These are phyloP conservation scores for Sylvietta virens DNA, from an alignment of 2,113 vertebrate species.

Conservation along the genomic window DNA sequence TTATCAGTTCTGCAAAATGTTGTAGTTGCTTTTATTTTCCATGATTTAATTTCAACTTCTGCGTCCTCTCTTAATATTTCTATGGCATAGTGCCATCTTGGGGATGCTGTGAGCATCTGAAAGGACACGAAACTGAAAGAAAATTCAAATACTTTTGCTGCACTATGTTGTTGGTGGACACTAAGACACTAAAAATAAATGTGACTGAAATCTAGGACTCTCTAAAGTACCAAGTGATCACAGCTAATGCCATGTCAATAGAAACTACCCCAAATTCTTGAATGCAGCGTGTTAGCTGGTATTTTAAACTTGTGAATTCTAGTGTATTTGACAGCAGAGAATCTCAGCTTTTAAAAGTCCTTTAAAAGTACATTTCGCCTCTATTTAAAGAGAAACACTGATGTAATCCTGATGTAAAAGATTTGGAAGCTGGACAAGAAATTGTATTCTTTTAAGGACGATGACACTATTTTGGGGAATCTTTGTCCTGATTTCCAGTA, in stretches of 20 bases:
- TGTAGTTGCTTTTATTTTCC: not conserved
- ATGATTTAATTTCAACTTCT: not conserved
- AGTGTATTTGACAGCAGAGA: not conserved
- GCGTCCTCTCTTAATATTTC: not conserved
- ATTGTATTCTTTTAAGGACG: not conserved
- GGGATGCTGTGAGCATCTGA: conserved; percentile 4
- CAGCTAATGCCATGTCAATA: not conserved
- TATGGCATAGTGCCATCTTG: conserved; percentile 55
- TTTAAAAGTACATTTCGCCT: not conserved
- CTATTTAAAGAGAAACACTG: not conserved
- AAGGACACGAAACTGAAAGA: not conserved
- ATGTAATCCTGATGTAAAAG: not conserved
- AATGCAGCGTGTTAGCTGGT: not conserved
- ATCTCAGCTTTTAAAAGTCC: not conserved
- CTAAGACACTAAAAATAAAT: not conserved
- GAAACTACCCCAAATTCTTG: not conserved
- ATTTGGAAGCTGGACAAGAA: not conserved
- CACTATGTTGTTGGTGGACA: fast-evolving
- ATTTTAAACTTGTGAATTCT: not conserved
- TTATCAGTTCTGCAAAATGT: not conserved
- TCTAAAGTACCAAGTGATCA: not conserved
- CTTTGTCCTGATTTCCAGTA: not conserved
- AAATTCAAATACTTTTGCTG: not conserved
- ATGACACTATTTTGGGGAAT: not conserved
- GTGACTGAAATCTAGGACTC: not conserved